Percentiles rank a stretch among this genome's conserved stretches.
phyloP scores from a whole-genome alignment of 2,113 vertebrate genomes.

The Drymodes brunneopygia region DNA sequence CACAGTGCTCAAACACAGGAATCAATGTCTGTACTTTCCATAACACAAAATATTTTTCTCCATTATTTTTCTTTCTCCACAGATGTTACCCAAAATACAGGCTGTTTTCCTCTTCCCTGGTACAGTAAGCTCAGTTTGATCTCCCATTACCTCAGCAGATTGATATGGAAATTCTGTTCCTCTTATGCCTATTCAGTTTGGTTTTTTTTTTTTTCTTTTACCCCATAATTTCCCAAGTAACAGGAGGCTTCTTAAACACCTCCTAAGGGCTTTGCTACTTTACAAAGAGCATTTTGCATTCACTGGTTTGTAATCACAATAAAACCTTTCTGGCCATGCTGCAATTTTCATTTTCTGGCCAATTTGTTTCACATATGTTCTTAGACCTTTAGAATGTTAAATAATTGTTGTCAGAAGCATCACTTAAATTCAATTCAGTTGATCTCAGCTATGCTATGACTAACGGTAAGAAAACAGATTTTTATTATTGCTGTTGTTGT shows the following conservation, averaged over 20 bases:
- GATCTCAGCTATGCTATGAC: background rate
- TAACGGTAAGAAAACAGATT: background rate
- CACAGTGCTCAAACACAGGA: background rate
- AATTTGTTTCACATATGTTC: slow-evolving; percentile 29
- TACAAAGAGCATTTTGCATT: background rate
- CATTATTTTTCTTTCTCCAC: background rate
- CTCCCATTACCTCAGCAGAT: background rate
- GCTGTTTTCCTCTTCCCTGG: background rate
- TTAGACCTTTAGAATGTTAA: background rate
- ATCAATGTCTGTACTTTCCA: background rate
- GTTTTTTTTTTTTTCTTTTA: background rate
- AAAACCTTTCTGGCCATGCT: slow-evolving; percentile 1
- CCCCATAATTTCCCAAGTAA: background rate
- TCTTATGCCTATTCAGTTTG: background rate
- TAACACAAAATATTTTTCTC: background rate
- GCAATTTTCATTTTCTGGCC: slow-evolving; percentile 39
- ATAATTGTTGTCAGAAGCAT: slow-evolving; percentile 5
- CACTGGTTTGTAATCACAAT: background rate
- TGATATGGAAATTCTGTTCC: background rate
- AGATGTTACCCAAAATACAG: background rate
- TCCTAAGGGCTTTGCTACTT: background rate
- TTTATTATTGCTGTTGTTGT: background rate
- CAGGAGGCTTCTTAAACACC: background rate
- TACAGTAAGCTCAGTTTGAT: background rate
- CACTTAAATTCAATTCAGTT: background rate